A percentile compares a stretch with the other conserved stretches of the same genome.
These are phyloP conservation scores for Ceyx cyanopectus DNA, from an alignment of 2,113 vertebrate genomes.

Conservation along the genomic window DNA sequence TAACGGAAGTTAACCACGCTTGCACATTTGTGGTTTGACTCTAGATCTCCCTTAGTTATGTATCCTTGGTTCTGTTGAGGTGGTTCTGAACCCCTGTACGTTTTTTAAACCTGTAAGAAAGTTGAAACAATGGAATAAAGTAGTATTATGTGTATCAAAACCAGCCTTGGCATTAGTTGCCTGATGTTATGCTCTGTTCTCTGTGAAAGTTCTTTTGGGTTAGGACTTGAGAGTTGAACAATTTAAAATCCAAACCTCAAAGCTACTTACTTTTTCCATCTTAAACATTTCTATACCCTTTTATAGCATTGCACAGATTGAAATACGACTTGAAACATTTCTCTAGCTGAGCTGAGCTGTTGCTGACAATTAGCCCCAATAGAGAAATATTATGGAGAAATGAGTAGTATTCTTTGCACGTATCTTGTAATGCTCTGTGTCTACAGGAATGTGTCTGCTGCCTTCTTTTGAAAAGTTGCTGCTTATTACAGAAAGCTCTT, in stretches of 20 bases:
- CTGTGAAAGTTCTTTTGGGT: background rate
- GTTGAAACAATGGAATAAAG: slow-evolving; percentile 76
- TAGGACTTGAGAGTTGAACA: background rate
- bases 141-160: slow-evolving; percentile 70
- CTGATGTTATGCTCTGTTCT: background rate
- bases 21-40: slow-evolving; percentile 66
- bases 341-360: background rate
- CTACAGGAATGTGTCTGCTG: background rate
- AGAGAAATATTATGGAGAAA: background rate
- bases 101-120: slow-evolving; percentile 78
- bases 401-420: fast-evolving
- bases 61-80: slow-evolving; percentile 60
- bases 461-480: background rate
- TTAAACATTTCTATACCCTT: fast-evolving
- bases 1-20: slow-evolving; percentile 57
- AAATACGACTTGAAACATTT: background rate
- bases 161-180: slow-evolving; percentile 69
- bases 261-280: background rate
- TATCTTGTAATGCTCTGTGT: fast-evolving
- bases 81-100: slow-evolving; percentile 75
- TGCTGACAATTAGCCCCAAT: background rate
- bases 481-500: background rate
- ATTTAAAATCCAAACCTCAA: background rate
- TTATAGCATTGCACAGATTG: background rate
- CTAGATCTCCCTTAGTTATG: slow-evolving; percentile 33